Evolutionary conservation across 2,797 vertebrate species (phyloP).

Genomic region (Emydoidea blandingii): DNA sequence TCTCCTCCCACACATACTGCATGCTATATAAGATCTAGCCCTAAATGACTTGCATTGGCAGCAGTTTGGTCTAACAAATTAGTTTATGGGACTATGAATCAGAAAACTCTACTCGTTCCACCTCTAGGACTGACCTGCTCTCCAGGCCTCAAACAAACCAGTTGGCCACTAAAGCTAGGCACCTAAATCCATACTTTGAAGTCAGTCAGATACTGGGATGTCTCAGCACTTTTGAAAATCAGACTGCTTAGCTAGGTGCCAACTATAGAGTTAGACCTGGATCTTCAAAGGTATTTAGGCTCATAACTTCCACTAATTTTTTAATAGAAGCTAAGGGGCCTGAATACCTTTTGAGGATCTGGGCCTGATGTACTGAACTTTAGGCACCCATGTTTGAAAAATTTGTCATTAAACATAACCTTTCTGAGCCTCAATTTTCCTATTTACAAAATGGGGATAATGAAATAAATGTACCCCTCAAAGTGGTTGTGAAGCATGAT

Average conservation of each 20-base stretch:
- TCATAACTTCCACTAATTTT: no score
- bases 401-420: neutral
- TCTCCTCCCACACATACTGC: neutral
- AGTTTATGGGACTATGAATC: neutral
- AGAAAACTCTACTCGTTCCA: neutral
- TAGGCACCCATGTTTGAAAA: neutral
- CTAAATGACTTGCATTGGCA: neutral
- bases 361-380: neutral
- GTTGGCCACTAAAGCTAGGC: neutral
- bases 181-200: neutral
- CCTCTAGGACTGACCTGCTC: neutral
- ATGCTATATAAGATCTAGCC: neutral
- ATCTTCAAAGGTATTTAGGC: no score
- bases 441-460: neutral
- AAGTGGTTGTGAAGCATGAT: neutral
- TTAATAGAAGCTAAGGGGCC: no score
- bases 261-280: neutral
- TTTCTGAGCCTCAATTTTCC: neutral
- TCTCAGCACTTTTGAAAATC: neutral
- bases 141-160: neutral
- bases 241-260: neutral
- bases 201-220: neutral
- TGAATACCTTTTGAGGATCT: no score
- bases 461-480: neutral
- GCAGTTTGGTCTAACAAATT: neutral